Conservation (phyloP, 2,888 invertebrate species). For the Tryphoninae sp. region DNA sequence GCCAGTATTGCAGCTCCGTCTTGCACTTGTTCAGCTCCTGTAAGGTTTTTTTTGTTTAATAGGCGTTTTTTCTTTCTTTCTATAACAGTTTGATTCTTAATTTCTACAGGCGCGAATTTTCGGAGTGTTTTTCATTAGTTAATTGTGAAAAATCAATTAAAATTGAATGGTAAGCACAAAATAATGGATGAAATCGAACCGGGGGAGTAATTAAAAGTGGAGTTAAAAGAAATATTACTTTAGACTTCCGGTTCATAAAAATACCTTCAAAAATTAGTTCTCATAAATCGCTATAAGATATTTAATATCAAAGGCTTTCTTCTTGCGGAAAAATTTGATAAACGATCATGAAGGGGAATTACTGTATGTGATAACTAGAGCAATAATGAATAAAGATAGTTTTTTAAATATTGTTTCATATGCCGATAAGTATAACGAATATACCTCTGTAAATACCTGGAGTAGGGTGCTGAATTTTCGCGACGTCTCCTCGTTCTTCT, state of each 20-base stretch:
- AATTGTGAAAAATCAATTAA: too few species aligned
- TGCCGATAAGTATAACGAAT: slow-evolving; percentile 60
- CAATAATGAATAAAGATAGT: background rate
- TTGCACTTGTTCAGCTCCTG: slow-evolving; percentile 96
- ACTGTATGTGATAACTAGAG: background rate
- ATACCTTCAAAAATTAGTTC: too few species aligned
- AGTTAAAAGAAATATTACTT: too few species aligned
- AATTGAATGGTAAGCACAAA: too few species aligned
- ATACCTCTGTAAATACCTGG: slow-evolving; percentile 84
- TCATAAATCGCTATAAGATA: too few species aligned
- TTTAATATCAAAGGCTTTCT: too few species aligned
- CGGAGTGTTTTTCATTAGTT: too few species aligned
- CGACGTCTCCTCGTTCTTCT: slow-evolving; percentile 94
- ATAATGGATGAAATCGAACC: too few species aligned
- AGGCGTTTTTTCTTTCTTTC: background rate
- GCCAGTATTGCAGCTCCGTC: slow-evolving; percentile 95
- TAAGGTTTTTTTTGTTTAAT: slow-evolving; percentile 52
- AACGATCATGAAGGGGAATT: background rate
- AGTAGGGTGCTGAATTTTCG: slow-evolving; percentile 93
- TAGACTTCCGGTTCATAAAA: too few species aligned
- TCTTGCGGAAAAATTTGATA: too few species aligned
- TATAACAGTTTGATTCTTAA: background rate
- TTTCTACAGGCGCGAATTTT: background rate
- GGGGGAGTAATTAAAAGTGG: too few species aligned
- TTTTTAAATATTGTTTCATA: slow-evolving; percentile 11